Conservation (phyloP, 1,140 invertebrate genomes). For the Diorhabda sublineata region DNA sequence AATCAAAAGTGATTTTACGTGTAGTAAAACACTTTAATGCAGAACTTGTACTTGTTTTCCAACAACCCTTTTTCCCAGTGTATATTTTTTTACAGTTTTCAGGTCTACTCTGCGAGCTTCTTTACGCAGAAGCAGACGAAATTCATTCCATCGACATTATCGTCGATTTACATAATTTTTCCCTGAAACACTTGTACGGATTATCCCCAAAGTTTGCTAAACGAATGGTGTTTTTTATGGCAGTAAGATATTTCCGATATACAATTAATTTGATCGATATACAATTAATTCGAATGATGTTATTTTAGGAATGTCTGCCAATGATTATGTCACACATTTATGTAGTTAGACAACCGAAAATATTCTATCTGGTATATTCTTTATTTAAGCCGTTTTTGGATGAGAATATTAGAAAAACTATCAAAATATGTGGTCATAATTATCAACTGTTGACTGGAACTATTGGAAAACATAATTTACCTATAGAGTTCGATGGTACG, state of each 20-base stretch:
- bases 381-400: conserved; percentile 19
- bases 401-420: conserved; percentile 13
- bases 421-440: conserved; percentile 15
- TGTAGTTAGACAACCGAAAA: conserved; percentile 16
- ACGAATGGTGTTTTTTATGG: conserved; percentile 21
- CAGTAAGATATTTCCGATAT: conserved; percentile 8
- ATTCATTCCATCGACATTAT: conserved; percentile 17
- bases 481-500: conserved; percentile 11
- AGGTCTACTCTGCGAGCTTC: conserved; percentile 19
- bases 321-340: conserved; percentile 14
- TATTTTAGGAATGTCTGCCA: conserved; percentile 18
- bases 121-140: conserved; percentile 11
- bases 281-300: background rate
- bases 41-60: background rate
- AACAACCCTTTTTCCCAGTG: background rate
- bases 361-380: conserved; percentile 14
- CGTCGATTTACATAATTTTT: conserved; percentile 17
- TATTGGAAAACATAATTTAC: conserved; percentile 10
- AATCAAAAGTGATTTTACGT: background rate
- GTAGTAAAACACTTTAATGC: background rate
- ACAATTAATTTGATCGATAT: background rate
- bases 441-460: conserved; percentile 4
- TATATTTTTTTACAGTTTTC: conserved; percentile 11
- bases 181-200: conserved; percentile 15
- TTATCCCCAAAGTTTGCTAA: conserved; percentile 17